Conservation (phyloP, 1,140 invertebrate genomes). For the Neodiprion lecontei region DNA sequence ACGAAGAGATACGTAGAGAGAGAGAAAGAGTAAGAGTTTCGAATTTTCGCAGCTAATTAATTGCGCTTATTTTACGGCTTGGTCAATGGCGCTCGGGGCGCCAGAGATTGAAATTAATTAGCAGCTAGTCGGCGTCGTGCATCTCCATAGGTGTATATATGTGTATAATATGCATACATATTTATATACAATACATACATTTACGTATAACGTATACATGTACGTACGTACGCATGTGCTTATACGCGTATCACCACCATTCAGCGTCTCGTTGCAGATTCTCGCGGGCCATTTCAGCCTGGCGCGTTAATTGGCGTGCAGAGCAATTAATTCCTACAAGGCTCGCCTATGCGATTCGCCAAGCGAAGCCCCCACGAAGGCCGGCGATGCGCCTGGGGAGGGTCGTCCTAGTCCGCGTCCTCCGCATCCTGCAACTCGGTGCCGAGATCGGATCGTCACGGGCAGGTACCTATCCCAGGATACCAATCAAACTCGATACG, state of each 20-base stretch:
- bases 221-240: too few relatives aligned
- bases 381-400: background rate
- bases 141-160: too few relatives aligned
- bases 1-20: too few relatives aligned
- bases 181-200: too few relatives aligned
- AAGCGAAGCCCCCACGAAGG: background rate
- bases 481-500: too few relatives aligned
- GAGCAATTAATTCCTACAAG: conserved; percentile 2
- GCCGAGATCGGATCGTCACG: too few relatives aligned
- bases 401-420: background rate
- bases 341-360: background rate
- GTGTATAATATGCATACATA: too few relatives aligned
- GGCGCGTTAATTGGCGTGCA: conserved; percentile 6
- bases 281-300: background rate
- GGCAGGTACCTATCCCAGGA: too few relatives aligned
- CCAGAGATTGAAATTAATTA: conserved; percentile 3
- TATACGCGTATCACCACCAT: background rate
- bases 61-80: background rate
- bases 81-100: background rate
- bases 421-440: background rate
- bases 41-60: background rate
- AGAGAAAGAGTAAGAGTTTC: background rate
- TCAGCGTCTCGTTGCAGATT: background rate
- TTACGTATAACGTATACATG: too few relatives aligned
- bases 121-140: background rate